These are phyloP conservation scores for Siniperca chuatsi DNA, from an alignment of 2,113 vertebrate species.

Conservation along the genomic window DNA sequence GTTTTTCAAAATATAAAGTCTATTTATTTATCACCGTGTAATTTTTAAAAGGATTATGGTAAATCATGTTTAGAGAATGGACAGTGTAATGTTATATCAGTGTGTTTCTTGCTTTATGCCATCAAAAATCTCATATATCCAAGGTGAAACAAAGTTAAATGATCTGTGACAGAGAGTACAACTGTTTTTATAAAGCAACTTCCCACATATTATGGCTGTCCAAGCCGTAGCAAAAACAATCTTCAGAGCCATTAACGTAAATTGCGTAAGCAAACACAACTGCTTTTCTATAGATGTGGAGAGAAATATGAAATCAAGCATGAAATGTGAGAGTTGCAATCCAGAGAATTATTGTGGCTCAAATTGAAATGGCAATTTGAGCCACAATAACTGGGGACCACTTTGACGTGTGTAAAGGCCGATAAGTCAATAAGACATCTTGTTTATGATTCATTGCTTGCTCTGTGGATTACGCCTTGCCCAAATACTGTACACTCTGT, in stretches of 20 bases:
- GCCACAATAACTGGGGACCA: too few species aligned
- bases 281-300: conserved; percentile 57
- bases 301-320: conserved; percentile 72
- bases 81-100: not conserved
- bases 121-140: conserved; percentile 16
- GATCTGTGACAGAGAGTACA: conserved; percentile 61
- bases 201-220: conserved; percentile 47
- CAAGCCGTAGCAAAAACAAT: conserved; percentile 59
- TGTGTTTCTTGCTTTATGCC: conserved; percentile 7
- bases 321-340: conserved; percentile 72
- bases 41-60: conserved; percentile 20
- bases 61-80: conserved; percentile 9
- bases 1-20: not conserved
- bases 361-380: conserved; percentile 54
- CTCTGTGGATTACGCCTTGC: conserved; percentile 30
- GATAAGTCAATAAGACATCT: conserved; percentile 62
- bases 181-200: conserved; percentile 58
- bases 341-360: conserved; percentile 59
- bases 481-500: not conserved
- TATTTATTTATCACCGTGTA: conserved; percentile 10
- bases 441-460: conserved; percentile 51
- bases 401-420: conserved; percentile 43
- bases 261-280: conserved; percentile 63
- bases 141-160: conserved; percentile 46
- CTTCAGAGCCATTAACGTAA: conserved; percentile 61